These are phyloP conservation scores for Tachycineta bicolor DNA, from an alignment of 2,113 vertebrate genomes.

Conservation along the genomic window DNA sequence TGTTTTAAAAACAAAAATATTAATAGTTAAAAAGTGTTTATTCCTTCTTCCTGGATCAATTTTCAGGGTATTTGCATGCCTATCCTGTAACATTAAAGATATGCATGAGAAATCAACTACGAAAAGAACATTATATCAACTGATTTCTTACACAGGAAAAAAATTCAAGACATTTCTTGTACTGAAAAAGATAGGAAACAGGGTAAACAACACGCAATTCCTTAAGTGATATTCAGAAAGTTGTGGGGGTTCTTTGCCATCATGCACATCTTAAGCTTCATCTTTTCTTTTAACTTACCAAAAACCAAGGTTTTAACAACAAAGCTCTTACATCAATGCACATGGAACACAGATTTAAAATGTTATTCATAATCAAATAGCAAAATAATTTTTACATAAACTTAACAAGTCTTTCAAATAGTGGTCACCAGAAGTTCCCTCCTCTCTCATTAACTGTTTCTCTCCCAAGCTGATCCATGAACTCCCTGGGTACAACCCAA, in stretches of 20 bases:
- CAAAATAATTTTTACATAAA: neutral
- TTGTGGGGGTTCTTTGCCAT: neutral
- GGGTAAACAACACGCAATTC: neutral
- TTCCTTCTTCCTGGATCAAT: slow-evolving; percentile 19
- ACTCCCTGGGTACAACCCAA: neutral
- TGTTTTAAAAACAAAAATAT: slow-evolving; percentile 42
- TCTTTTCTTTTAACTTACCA: neutral
- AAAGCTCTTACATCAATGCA: neutral
- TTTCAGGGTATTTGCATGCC: neutral
- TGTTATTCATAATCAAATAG: neutral
- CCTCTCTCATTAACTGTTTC: neutral
- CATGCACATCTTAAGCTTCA: neutral
- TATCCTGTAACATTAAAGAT: neutral
- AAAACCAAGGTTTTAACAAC: neutral
- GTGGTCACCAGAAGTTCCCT: neutral
- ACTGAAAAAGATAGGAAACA: neutral
- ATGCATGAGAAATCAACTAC: neutral
- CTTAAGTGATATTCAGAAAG: slow-evolving; percentile 11
- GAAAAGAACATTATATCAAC: neutral
- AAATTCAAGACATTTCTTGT: neutral
- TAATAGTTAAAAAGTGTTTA: neutral
- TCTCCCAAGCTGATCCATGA: neutral
- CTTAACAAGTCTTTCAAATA: neutral
- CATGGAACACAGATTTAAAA: neutral
- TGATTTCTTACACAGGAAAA: neutral